A percentile compares a stretch with the other conserved stretches of the same genome.
These are phyloP conservation scores for Aspiorhynchus laticeps DNA, from an alignment of 2,113 vertebrate species.

Conservation along the genomic window DNA sequence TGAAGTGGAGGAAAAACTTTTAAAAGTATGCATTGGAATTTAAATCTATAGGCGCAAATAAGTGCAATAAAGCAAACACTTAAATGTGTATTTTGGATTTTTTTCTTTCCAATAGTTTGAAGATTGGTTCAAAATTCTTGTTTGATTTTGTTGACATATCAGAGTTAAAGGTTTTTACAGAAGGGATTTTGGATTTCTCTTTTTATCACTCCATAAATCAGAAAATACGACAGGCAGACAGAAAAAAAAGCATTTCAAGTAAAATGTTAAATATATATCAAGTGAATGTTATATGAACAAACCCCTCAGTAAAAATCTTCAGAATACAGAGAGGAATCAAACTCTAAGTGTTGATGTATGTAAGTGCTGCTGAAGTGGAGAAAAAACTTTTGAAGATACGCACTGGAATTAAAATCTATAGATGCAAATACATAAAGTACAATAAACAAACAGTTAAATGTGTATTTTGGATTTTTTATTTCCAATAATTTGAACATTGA, in stretches of 20 bases:
- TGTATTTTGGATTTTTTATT: neutral
- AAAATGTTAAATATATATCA: neutral
- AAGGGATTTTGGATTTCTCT: neutral
- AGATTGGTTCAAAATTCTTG: neutral
- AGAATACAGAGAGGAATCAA: neutral
- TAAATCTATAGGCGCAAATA: neutral
- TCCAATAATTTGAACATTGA: no score
- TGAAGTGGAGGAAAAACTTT: neutral
- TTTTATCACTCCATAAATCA: neutral
- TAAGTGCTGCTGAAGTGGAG: neutral
- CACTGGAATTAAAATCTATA: neutral
- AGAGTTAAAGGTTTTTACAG: neutral
- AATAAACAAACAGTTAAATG: neutral
- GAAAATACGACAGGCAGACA: neutral
- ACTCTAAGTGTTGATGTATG: neutral
- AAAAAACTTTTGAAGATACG: neutral
- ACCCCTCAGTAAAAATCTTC: neutral
- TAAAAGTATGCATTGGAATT: neutral
- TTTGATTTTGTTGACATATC: neutral
- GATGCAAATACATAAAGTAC: neutral
- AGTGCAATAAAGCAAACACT: no score
- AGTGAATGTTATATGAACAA: neutral
- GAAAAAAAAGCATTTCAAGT: neutral
- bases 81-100: no score
- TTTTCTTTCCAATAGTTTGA: no score